A percentile compares a stretch with the other conserved stretches of the same genome.
Conservation (phyloP, 2,113 vertebrate species). For the Platycercus adscitus region DNA sequence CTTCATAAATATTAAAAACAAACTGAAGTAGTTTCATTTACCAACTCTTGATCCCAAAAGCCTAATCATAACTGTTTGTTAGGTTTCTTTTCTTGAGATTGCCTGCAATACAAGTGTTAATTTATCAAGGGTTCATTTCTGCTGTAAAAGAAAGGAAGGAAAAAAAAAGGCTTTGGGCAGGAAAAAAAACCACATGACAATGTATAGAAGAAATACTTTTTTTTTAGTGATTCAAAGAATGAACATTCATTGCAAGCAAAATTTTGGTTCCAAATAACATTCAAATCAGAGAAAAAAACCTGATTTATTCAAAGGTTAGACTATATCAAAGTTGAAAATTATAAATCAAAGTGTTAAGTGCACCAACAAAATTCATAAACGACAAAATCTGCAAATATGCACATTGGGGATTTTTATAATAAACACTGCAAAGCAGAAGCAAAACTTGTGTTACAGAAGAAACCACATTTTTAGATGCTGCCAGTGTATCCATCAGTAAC, state of each 20-base stretch:
- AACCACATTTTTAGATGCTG: not conserved
- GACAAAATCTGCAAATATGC: not conserved
- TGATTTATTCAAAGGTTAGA: not conserved
- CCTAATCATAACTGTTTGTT: not conserved
- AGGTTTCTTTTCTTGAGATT: not conserved
- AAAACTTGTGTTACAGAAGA: not conserved
- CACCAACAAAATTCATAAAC: not conserved
- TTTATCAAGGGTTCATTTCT: not conserved
- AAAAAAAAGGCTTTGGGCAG: not conserved
- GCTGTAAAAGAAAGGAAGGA: not conserved
- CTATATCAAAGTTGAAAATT: not conserved
- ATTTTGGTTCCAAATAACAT: not conserved
- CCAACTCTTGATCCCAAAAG: not conserved
- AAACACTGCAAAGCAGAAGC: not conserved
- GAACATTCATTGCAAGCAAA: not conserved
- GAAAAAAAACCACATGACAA: not conserved
- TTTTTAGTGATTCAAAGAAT: not conserved
- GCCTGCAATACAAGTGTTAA: not conserved
- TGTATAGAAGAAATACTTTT: not conserved
- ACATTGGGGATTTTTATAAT: not conserved
- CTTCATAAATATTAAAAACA: slow-evolving; percentile 38
- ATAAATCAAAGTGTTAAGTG: not conserved
- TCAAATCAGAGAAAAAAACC: not conserved
- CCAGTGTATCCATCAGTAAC: not conserved
- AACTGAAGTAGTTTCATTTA: not conserved